phyloP scores from a whole-genome alignment of 2,888 invertebrate species.

The Epinotia ramella region DNA sequence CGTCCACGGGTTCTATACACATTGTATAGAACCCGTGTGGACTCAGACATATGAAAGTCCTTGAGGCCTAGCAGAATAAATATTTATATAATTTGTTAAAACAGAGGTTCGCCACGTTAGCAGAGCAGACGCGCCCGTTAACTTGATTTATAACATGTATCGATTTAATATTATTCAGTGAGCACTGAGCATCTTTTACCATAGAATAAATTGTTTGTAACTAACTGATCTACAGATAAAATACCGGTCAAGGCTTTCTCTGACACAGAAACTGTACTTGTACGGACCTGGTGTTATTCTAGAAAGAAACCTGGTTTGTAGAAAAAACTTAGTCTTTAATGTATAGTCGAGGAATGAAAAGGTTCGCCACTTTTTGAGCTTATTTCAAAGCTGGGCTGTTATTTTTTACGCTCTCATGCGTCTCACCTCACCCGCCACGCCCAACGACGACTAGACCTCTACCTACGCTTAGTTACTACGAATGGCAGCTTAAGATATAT shows the following conservation, averaged over 20 bases:
- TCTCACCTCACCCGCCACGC: too few relatives aligned
- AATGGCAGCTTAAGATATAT: too few relatives aligned
- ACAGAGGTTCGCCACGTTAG: too few relatives aligned
- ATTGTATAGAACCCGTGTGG: too few relatives aligned
- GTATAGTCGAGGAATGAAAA: too few relatives aligned
- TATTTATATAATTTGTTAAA: not conserved
- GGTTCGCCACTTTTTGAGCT: too few relatives aligned
- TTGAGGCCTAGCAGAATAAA: not conserved
- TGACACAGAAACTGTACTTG: constrained; percentile 38
- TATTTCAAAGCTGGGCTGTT: too few relatives aligned
- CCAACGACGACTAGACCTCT: too few relatives aligned
- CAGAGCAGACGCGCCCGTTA: not conserved
- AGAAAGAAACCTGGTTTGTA: constrained; percentile 22
- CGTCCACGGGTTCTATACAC: too few relatives aligned
- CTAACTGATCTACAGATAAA: constrained; percentile 31
- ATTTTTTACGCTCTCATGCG: too few relatives aligned
- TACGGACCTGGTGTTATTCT: constrained; percentile 26
- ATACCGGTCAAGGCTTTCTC: constrained; percentile 44
- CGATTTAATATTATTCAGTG: constrained; percentile 10
- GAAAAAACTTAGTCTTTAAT: constrained; percentile 21
- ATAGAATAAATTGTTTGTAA: constrained; percentile 29
- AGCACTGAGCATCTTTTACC: constrained; percentile 9
- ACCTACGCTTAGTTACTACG: too few relatives aligned
- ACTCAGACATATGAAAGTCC: too few relatives aligned
- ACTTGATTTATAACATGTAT: not conserved